Base-by-base conservation (phyloP, 2,888 invertebrate genomes). In the Leptogaster cylindrica region DNA sequence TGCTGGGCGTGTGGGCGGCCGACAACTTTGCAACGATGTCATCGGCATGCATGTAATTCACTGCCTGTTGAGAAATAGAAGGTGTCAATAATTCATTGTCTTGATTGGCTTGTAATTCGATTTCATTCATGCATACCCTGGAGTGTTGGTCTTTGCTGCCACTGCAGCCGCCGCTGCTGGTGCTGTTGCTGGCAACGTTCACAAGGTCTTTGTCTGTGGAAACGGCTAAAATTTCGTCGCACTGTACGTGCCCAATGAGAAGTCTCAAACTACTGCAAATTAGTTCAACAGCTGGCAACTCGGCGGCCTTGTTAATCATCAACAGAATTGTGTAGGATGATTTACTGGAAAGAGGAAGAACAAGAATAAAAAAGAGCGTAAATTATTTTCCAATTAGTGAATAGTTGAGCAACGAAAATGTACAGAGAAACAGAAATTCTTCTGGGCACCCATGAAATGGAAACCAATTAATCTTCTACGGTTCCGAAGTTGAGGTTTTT, bases 211-310 rank as follows among this genome's bases (percentile, higher is more conserved):
- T 75, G 71, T 80, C 78, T 68, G 76, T 74, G 71, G 78, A 79
- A 74, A 79, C 75, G 70, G 76, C 80, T 72, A 80, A 76, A 75
- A 79, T 77, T 77, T 78, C 79, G 73, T 80, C 77, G 76, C 78
- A 76, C 74, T 77, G 76, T 75, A 81, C 77, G 75, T 81, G 81
- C 73, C 79, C 79, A 74, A 76, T 76, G 71, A 81, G 74, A 71
- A 81, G 76, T 72, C 78, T 78, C 70, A 81, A 75, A 75, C 81
- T 80, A 76, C 79, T 81, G 77, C 78, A 79, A 77, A 81, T 77
- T 77, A 81, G 78, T 76, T 81, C 81, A 75, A 81, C 77, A 74
- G 78, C 77, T 76, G 44, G 44, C 64, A 70, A 64, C 44, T 73
- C 71, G 33, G 63, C 76, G 75, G 76, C 78, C 72, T 77, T 77